phyloP scores from a whole-genome alignment of 2,113 vertebrate genomes.

The Phrynocephalus versicolor region DNA sequence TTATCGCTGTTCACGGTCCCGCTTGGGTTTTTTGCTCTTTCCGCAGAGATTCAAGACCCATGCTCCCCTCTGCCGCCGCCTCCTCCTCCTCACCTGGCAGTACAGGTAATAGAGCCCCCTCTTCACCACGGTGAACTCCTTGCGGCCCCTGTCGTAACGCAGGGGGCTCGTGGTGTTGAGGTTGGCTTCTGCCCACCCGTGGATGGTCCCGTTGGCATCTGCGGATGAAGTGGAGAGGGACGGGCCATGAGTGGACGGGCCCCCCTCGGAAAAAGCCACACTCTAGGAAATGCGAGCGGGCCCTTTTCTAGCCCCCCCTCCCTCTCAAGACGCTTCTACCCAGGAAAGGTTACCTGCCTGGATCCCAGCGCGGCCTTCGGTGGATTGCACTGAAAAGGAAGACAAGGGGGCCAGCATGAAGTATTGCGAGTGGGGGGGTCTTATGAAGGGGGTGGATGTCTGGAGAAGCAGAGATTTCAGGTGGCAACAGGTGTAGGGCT shows the following conservation, averaged over 20 bases:
- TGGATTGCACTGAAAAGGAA: slow-evolving; percentile 6
- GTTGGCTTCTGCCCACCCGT: slow-evolving; percentile 84
- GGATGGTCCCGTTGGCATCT: slow-evolving; percentile 82
- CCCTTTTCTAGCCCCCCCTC: no score
- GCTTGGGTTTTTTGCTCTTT: no score
- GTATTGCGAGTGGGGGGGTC: no score
- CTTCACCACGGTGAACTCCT: slow-evolving; percentile 82
- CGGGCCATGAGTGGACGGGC: background rate
- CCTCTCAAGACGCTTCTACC: no score
- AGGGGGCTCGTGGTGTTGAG: slow-evolving; percentile 87
- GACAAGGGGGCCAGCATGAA: background rate
- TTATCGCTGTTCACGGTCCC: background rate
- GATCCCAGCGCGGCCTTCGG: slow-evolving; percentile 10
- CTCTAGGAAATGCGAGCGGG: no score
- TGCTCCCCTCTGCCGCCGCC: background rate
- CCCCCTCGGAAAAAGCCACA: background rate
- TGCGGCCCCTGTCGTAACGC: slow-evolving; percentile 79
- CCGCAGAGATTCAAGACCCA: background rate
- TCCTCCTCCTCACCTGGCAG: slow-evolving; percentile 82
- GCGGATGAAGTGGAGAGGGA: background rate
- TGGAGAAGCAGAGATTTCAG: background rate
- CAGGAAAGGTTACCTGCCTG: slow-evolving; percentile 31
- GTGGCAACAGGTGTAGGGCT: no score
- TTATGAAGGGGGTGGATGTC: fast-evolving
- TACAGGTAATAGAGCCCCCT: slow-evolving; percentile 89